A percentile compares a stretch with the other conserved stretches of the same genome.
Conservation (phyloP, 1,140 invertebrate species). For the Ceratina japonica region DNA sequence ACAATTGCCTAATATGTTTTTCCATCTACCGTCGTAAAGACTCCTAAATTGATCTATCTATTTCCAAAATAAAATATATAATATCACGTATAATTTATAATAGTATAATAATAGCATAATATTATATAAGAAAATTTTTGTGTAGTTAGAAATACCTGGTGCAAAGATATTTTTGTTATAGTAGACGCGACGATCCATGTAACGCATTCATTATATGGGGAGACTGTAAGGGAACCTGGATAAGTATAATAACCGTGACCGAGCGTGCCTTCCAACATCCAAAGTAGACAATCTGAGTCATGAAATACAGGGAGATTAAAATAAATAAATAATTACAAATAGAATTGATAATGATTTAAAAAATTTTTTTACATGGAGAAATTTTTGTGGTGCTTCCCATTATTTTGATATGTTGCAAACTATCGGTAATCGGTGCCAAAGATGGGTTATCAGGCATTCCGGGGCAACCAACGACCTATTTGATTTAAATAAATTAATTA, state of each 20-base stretch:
- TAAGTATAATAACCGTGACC: constrained; percentile 81
- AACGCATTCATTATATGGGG: constrained; percentile 85
- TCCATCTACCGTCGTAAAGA: constrained; percentile 41
- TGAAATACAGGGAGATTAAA: too few species aligned
- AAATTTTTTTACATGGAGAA: constrained; percentile 61
- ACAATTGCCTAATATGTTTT: constrained; percentile 52
- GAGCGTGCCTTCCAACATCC: constrained; percentile 53
- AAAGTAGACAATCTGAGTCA: constrained; percentile 56
- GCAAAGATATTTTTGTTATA: constrained; percentile 84
- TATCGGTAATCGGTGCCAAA: constrained; percentile 70
- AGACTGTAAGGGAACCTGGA: constrained; percentile 86
- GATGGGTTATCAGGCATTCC: constrained; percentile 74
- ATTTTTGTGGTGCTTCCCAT: constrained; percentile 65
- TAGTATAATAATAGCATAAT: too few species aligned
- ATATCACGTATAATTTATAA: constrained; percentile 82
- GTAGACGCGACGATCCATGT: constrained; percentile 88
- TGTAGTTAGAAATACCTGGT: constrained; percentile 85
- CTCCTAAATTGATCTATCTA: constrained; percentile 59
- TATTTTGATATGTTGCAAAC: constrained; percentile 70
- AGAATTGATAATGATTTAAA: too few species aligned
- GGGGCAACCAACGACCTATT: constrained; percentile 65
- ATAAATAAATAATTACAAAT: too few species aligned
- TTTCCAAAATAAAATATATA: constrained; percentile 16
- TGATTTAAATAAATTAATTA: neutral
- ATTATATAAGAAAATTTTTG: too few species aligned